Conservation (phyloP, 2,113 vertebrate species). For the Illadopsis cleaveri region DNA sequence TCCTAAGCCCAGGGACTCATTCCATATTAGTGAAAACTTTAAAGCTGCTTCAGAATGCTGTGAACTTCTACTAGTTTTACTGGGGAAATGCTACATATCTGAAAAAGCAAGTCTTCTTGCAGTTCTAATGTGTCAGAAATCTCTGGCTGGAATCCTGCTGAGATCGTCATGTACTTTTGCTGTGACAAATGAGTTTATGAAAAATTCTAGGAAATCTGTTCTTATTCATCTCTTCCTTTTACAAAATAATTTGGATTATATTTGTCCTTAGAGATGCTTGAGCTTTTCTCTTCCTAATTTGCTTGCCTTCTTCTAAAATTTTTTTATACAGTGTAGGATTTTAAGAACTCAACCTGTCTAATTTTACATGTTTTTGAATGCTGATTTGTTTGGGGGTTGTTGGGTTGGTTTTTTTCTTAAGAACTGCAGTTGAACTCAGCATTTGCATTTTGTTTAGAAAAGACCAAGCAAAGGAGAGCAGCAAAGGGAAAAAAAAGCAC, state of each 20-base stretch:
- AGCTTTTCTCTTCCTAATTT: background rate
- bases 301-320: background rate
- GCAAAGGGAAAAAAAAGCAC: background rate
- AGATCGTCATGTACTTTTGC: slow-evolving; percentile 36
- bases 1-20: background rate
- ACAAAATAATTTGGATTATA: slow-evolving; percentile 28
- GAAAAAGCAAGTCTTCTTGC: slow-evolving; percentile 45
- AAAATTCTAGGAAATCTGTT: slow-evolving; percentile 36
- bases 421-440: background rate
- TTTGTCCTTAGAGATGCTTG: background rate
- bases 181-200: slow-evolving; percentile 41
- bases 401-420: background rate
- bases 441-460: background rate
- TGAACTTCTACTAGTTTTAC: slow-evolving; percentile 19
- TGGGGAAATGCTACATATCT: slow-evolving; percentile 35
- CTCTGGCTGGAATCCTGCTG: slow-evolving; percentile 18
- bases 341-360: background rate
- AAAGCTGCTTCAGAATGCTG: slow-evolving; percentile 2
- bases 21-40: slow-evolving; percentile 5
- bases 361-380: background rate
- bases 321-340: background rate
- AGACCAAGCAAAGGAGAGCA: background rate
- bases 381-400: background rate
- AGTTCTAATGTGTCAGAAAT: slow-evolving; percentile 51
- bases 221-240: slow-evolving; percentile 20